phyloP scores from a whole-genome alignment of 2,113 vertebrate genomes.

The Picathartes gymnocephalus region DNA sequence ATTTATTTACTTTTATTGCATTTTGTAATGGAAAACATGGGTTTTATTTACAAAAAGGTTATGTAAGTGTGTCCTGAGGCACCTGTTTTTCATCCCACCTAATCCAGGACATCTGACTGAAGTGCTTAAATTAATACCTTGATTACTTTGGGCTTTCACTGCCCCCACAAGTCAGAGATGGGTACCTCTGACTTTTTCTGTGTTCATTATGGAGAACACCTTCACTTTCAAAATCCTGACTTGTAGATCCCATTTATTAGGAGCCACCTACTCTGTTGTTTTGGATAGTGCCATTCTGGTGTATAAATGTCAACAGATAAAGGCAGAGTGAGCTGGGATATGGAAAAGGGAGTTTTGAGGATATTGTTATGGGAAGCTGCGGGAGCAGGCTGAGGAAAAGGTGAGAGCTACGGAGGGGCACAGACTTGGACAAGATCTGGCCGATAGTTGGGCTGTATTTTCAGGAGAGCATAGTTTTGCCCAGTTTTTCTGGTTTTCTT shows the following conservation, averaged over 20 bases:
- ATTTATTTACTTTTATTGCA: slow-evolving; percentile 19
- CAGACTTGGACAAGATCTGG: not conserved
- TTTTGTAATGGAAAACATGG: not conserved
- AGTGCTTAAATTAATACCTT: not conserved
- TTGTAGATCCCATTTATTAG: no score
- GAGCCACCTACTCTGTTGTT: not conserved
- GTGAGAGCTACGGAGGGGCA: not conserved
- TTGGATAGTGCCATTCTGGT: not conserved
- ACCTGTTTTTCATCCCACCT: not conserved
- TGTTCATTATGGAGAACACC: not conserved
- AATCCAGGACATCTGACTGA: not conserved
- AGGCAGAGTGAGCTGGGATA: not conserved
- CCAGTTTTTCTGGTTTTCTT: not conserved
- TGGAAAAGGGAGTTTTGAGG: not conserved
- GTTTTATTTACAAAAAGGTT: slow-evolving; percentile 8
- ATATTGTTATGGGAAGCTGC: not conserved
- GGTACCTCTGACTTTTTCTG: not conserved
- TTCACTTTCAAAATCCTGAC: not conserved
- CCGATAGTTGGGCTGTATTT: not conserved
- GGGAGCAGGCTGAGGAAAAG: not conserved
- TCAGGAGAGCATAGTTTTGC: not conserved
- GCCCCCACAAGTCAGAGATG: not conserved
- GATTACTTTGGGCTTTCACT: not conserved
- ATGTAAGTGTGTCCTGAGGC: not conserved
- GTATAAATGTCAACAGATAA: not conserved